Percentiles rank a stretch among this genome's conserved stretches.
Conservation (phyloP, 2,888 invertebrate species). For the Nemotelus pantherinus region DNA sequence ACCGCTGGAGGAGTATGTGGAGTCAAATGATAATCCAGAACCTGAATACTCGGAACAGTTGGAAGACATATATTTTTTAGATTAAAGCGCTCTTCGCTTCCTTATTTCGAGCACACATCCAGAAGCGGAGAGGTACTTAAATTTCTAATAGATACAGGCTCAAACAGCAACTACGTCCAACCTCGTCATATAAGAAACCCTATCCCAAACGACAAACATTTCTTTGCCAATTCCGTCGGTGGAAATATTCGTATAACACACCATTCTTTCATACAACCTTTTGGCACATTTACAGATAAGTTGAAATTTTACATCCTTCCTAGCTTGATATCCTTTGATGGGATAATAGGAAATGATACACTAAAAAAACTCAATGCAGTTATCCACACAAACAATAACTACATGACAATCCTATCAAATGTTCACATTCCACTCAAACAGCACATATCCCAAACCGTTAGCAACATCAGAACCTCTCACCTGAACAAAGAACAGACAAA, state of each 20-base stretch:
- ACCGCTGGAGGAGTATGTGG: background rate
- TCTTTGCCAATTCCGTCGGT: background rate
- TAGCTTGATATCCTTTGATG: constrained; percentile 22
- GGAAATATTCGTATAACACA: constrained; percentile 18
- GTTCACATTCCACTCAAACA: constrained; percentile 21
- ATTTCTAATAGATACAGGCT: constrained; percentile 16
- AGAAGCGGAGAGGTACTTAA: constrained; percentile 17
- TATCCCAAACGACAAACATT: background rate
- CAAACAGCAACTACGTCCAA: constrained; percentile 13
- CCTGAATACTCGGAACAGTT: background rate
- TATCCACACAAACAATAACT: constrained; percentile 15
- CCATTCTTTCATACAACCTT: background rate
- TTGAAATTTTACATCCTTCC: constrained; percentile 9
- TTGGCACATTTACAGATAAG: constrained; percentile 3
- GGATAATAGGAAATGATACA: constrained; percentile 22
- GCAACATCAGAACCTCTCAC: constrained; percentile 19
- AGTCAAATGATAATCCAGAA: background rate
- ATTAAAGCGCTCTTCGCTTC: constrained; percentile 20
- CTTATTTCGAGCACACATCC: constrained; percentile 10
- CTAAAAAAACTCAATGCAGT: background rate
- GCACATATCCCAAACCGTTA: constrained; percentile 4
- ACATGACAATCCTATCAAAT: constrained; percentile 9
- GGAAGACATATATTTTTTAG: constrained; percentile 30
- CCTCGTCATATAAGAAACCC: constrained; percentile 11
- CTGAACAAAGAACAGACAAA: background rate